phyloP scores from a whole-genome alignment of 2,888 invertebrate genomes.

The Macaria liturata region DNA sequence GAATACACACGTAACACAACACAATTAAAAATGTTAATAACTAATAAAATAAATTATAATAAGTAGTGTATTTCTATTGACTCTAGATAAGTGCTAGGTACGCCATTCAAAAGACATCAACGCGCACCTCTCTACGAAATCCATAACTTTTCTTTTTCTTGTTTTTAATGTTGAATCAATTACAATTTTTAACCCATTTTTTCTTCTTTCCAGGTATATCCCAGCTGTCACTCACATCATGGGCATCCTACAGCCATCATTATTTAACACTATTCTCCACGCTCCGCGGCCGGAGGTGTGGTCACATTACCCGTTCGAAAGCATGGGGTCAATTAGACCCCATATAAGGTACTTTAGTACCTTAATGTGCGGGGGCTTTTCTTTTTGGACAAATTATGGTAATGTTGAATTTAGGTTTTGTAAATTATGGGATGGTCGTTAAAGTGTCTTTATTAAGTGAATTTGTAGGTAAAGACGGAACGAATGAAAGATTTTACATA shows the following conservation, averaged over 20 bases:
- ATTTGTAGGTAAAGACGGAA: too few species aligned
- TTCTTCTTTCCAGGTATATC: slow-evolving; percentile 50
- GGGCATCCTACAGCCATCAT: slow-evolving; percentile 40
- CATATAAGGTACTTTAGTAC: slow-evolving; percentile 18
- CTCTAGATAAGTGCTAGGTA: too few species aligned
- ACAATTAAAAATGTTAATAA: too few species aligned
- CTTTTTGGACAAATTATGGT: too few species aligned
- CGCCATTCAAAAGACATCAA: too few species aligned
- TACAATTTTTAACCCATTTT: neutral
- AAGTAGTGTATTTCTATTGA: too few species aligned
- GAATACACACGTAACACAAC: too few species aligned
- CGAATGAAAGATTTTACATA: too few species aligned
- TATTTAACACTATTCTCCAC: slow-evolving; percentile 60
- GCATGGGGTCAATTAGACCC: slow-evolving; percentile 22
- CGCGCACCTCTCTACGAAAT: too few species aligned
- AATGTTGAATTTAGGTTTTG: neutral
- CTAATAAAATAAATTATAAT: too few species aligned
- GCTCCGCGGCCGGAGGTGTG: slow-evolving; percentile 53
- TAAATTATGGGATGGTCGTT: neutral
- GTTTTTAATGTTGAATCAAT: neutral
- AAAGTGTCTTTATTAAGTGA: too few species aligned
- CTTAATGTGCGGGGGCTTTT: slow-evolving; percentile 5
- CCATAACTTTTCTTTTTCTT: too few species aligned
- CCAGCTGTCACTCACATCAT: slow-evolving; percentile 13
- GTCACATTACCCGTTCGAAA: slow-evolving; percentile 43